These are phyloP conservation scores for Scaptomyza reducta DNA, from an alignment of 2,888 invertebrate genomes.

Conservation along the genomic window DNA sequence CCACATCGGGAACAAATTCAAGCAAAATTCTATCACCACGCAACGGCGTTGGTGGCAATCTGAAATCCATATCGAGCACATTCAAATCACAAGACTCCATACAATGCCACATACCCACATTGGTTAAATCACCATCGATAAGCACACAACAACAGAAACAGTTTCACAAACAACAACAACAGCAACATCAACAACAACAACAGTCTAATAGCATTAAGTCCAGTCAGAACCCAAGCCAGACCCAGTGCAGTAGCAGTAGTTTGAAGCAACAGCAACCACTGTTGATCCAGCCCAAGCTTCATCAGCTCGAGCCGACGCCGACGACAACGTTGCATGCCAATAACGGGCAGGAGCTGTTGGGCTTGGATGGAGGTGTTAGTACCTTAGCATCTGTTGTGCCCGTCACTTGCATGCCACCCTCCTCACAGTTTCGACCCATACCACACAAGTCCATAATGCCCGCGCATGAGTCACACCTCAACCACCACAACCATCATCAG, in stretches of 20 bases:
- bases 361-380: slow-evolving; percentile 76
- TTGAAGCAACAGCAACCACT: slow-evolving; percentile 81
- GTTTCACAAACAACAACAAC: slow-evolving; percentile 69
- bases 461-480: slow-evolving; percentile 70
- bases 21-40: slow-evolving; percentile 84
- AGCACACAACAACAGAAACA: slow-evolving; percentile 82
- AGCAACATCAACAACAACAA: slow-evolving; percentile 34
- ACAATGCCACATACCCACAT: slow-evolving; percentile 84
- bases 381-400: slow-evolving; percentile 82
- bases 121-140: slow-evolving; percentile 83
- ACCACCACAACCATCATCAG: slow-evolving; percentile 40
- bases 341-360: slow-evolving; percentile 72
- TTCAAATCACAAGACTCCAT: slow-evolving; percentile 84
- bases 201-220: slow-evolving; percentile 4
- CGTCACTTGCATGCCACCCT: slow-evolving; percentile 83
- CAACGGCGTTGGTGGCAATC: slow-evolving; percentile 74
- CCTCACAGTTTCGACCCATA: slow-evolving; percentile 85
- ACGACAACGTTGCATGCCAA: slow-evolving; percentile 48
- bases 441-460: slow-evolving; percentile 83
- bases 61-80: slow-evolving; percentile 83
- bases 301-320: slow-evolving; percentile 65
- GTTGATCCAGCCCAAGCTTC: slow-evolving; percentile 81
- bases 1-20: slow-evolving; percentile 75
- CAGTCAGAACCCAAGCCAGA: slow-evolving; percentile 43
- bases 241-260: slow-evolving; percentile 68